Percentiles rank a stretch among this genome's conserved stretches.
Conservation (phyloP, 2,797 vertebrate species). For the Lagocephalus sceleratus region DNA sequence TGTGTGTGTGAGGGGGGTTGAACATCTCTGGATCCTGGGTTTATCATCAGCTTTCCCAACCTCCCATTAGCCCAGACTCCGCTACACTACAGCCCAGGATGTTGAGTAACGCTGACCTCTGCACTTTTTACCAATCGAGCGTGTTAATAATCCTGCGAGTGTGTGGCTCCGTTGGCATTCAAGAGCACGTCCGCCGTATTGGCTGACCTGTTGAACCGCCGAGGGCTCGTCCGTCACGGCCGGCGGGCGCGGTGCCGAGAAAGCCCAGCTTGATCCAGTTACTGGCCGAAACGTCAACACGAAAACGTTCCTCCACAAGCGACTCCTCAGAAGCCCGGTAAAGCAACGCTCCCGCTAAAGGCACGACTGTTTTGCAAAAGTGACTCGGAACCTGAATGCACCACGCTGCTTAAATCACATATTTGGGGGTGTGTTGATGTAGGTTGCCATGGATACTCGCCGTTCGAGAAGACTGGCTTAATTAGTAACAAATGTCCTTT, state of each 20-base stretch:
- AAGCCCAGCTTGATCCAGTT: neutral
- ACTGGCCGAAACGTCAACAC: too few species aligned
- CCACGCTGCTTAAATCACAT: too few species aligned
- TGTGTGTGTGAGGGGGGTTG: too few species aligned
- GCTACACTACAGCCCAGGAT: constrained; percentile 22
- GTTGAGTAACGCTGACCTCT: constrained; percentile 72
- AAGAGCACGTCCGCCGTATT: constrained; percentile 84
- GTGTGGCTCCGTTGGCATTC: constrained; percentile 79
- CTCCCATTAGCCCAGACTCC: constrained; percentile 15
- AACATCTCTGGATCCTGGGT: constrained; percentile 1
- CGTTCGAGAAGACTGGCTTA: too few species aligned
- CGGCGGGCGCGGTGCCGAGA: too few species aligned
- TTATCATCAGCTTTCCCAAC: constrained; percentile 31
- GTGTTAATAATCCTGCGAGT: constrained; percentile 91
- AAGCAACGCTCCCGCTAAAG: neutral
- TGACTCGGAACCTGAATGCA: too few species aligned
- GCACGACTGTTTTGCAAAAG: too few species aligned
- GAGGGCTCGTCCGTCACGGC: constrained; percentile 33
- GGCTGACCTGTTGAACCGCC: constrained; percentile 79
- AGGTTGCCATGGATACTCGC: too few species aligned
- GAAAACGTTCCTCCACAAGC: too few species aligned
- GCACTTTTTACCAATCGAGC: constrained; percentile 78
- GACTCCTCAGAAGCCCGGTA: neutral
- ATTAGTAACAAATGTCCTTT: too few species aligned
- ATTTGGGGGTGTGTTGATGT: too few species aligned